Evolutionary conservation across 1,140 invertebrate species (phyloP), one percentile per base, ranked within the genome.

Genomic region (Aethina tumida): DNA sequence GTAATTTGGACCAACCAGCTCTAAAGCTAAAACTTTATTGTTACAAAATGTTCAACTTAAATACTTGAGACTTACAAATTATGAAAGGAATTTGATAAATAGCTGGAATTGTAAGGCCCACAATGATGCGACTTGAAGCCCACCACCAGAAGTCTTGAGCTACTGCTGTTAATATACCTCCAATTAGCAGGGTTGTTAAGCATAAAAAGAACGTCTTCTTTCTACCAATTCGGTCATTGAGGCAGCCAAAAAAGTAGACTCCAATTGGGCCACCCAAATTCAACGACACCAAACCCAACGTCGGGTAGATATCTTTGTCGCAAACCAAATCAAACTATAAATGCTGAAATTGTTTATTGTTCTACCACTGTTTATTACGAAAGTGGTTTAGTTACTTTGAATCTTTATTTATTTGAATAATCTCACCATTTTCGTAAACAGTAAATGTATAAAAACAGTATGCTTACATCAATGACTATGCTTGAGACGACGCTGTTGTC

Each of bases 61-160:
- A 26, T 9, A 39, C n/a, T 17, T 13, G 5, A 25, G 35, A 68
- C 77, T 81, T 70, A 91, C 89, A 86, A 54, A 93, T 91, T 40
- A 93, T 92, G 55, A 92, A 93, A 3, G 89, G 89, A 59, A 93
- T 90, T 67, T 94, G 88, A 64, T 92, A 93, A n/a, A 92, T 81
- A 3, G 87, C 88, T 6, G 88, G 88, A 49, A 92, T 87, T 1
- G 87, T 89, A 1, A 91, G 60, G 10, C 88, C 89, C 4, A 90
- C 85, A 31, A 92, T 68, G 8, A 81, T 68, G 47, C 86, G 68
- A 47, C 80, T 81, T 2, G 71, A 63, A 0, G 84, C 77, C 84
- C 89, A 93, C 26, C 73, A 74, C 76, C 79, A 84, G 58, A 87
- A 91, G 56, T 81, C 71, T 28, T 71, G 71, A 18, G 84, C 74